A percentile compares a stretch with the other conserved stretches of the same genome.
Evolutionary conservation across 2,888 invertebrate genomes (phyloP).

Genomic region (Adelphocoris suturalis): DNA sequence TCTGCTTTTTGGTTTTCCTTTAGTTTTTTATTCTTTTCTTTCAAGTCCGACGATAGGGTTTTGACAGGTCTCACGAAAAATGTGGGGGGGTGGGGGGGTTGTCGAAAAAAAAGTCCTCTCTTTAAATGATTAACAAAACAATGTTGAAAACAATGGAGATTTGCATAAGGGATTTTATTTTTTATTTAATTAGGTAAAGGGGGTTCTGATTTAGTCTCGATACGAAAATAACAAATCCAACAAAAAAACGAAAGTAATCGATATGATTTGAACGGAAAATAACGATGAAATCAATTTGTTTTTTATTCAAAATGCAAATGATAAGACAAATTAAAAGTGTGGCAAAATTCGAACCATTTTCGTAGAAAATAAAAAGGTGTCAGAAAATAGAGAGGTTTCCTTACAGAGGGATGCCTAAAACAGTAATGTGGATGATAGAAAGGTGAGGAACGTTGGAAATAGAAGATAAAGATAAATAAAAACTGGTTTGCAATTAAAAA

Average conservation of each 20-base stretch:
- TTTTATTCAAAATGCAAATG: background rate
- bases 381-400: constrained; percentile 63
- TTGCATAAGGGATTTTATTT: too few species aligned
- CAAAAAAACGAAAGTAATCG: background rate
- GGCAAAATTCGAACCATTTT: constrained; percentile 70
- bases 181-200: too few species aligned
- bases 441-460: constrained; percentile 51
- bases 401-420: constrained; percentile 54
- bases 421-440: constrained; percentile 57
- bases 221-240: background rate
- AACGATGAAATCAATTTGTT: background rate
- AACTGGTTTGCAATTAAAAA: constrained; percentile 61
- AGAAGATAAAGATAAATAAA: background rate
- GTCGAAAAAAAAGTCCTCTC: background rate
- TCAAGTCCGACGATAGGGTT: background rate
- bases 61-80: constrained; percentile 12
- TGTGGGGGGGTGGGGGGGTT: background rate
- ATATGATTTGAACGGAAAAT: background rate
- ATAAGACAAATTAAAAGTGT: constrained; percentile 43
- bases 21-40: background rate
- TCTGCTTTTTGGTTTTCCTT: constrained; percentile 1
- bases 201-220: background rate
- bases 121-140: background rate
- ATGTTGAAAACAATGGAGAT: too few species aligned
- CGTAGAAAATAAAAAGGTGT: constrained; percentile 57